Percentiles rank a stretch among this genome's conserved stretches.
These are phyloP conservation scores for Caenorhabditis doughertyi DNA, from an alignment of 2,888 invertebrate genomes.

Conservation along the genomic window DNA sequence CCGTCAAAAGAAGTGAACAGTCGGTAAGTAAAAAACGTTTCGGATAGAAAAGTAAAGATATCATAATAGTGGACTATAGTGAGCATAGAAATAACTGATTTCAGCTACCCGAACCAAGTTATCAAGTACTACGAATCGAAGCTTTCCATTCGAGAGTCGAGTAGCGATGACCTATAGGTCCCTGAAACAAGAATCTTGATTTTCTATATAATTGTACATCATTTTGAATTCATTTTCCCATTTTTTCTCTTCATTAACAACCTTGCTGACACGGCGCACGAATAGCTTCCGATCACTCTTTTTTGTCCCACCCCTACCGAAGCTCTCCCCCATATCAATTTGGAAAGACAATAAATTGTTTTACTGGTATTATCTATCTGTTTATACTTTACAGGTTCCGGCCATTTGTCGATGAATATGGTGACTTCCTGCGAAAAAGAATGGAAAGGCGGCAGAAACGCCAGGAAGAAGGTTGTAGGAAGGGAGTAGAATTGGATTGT, in stretches of 20 bases:
- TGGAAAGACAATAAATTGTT: conserved; percentile 30
- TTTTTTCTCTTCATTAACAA: no score
- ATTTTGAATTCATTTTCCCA: no score
- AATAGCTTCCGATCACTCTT: no score
- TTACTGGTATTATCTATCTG: background rate
- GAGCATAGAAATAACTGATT: conserved; percentile 24
- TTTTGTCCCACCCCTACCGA: no score
- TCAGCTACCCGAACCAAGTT: conserved; percentile 61
- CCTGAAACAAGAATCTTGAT: conserved; percentile 15
- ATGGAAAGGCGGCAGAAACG: conserved; percentile 43
- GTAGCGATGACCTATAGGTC: conserved; percentile 15
- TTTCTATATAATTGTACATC: background rate
- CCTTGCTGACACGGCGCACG: no score
- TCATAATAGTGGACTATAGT: background rate
- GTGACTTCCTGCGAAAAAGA: conserved; percentile 23
- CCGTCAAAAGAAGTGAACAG: conserved; percentile 61
- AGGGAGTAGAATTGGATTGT: conserved; percentile 10
- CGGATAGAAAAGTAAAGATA: background rate
- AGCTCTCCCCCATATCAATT: background rate
- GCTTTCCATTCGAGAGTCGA: conserved; percentile 18
- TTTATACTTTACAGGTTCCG: conserved; percentile 48
- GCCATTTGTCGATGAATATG: conserved; percentile 56
- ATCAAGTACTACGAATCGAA: conserved; percentile 63
- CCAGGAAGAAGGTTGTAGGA: conserved; percentile 25
- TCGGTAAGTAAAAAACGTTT: conserved; percentile 36